phyloP scores from a whole-genome alignment of 1,140 invertebrate genomes.

The Hyposmocoma kahamanoa region DNA sequence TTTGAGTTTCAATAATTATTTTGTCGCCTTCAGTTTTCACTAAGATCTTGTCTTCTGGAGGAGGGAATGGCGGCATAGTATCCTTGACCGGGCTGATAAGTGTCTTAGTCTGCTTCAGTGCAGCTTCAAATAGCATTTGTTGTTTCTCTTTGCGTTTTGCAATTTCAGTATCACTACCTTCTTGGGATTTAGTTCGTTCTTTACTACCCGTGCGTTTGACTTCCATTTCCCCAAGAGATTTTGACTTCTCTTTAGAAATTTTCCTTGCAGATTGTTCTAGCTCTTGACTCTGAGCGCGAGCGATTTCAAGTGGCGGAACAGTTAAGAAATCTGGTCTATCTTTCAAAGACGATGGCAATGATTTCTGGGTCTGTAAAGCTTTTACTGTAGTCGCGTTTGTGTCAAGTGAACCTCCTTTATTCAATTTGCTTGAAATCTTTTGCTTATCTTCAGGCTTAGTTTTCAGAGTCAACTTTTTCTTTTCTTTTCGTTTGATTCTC shows the following conservation, averaged over 20 bases:
- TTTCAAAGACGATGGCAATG: slow-evolving; percentile 68
- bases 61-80: slow-evolving; percentile 78
- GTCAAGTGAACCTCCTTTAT: slow-evolving; percentile 65
- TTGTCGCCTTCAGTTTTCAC: slow-evolving; percentile 78
- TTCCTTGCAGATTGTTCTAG: slow-evolving; percentile 68
- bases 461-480: slow-evolving; percentile 66
- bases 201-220: slow-evolving; percentile 76
- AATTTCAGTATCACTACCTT: slow-evolving; percentile 80
- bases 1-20: slow-evolving; percentile 78
- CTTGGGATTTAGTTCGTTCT: slow-evolving; percentile 79
- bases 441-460: slow-evolving; percentile 62
- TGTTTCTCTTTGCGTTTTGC: slow-evolving; percentile 81
- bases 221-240: slow-evolving; percentile 78
- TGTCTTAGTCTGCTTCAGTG: slow-evolving; percentile 81
- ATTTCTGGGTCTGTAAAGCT: slow-evolving; percentile 69
- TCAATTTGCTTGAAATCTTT: slow-evolving; percentile 50
- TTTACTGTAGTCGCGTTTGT: slow-evolving; percentile 66
- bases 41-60: slow-evolving; percentile 79
- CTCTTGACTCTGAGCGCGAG: slow-evolving; percentile 78
- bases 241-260: slow-evolving; percentile 77
- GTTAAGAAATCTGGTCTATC: slow-evolving; percentile 71
- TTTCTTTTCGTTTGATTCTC: slow-evolving; percentile 69
- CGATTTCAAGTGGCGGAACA: slow-evolving; percentile 74
- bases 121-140: slow-evolving; percentile 81
- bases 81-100: slow-evolving; percentile 81